Evolutionary conservation across 2,888 invertebrate genomes (phyloP), one percentile per base, ranked within the genome.

Genomic region (Dryobotodes eremita): DNA sequence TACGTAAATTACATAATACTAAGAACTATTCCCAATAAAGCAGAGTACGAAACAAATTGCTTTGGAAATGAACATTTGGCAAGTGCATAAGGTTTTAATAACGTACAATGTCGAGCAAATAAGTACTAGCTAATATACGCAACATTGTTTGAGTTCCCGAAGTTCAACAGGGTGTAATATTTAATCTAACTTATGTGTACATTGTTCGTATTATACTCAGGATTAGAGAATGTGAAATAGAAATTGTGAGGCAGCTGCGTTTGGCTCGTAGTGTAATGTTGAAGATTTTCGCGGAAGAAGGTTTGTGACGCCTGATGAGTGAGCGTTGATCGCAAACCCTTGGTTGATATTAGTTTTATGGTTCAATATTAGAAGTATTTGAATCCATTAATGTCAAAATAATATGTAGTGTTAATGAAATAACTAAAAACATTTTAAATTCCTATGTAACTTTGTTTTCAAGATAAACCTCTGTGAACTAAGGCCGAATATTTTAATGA

Each of bases 61-160:
- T 80, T 86, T 80, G 50, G 65, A 64, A 84, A 87, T 85, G 57
- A 85, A 61, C 77, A 75, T 71, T 77, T 75, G 31, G 70, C 62
- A 80, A 87, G 71, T 85, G 85, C 87, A 85, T 81, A 80, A 57
- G 75, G 77, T 81, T 85, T 85, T 85, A 85, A 84, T 85, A 87
- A 68, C 69, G 68, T 62, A 72, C 75, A 77, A 7, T 17, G 59
- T 10, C 31, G 73, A 81, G 73, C 75, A 87, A 87, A 85, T 87
- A 87, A 84, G 75, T 75, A 68, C 72, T 62, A 79, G 79, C 68
- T 85, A 87, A 84, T 87, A 80, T 73, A 84, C 81, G 74, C 76
- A 80, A 76, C 79, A 79, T 75, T 87, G 82, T 84, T 84, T 76
- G 80, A 87, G 75, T 87, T 82, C 50, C 31, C 66, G 26, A 74